These are phyloP conservation scores for Clistopyga incitator DNA, from an alignment of 2,888 invertebrate species.

Conservation along the genomic window DNA sequence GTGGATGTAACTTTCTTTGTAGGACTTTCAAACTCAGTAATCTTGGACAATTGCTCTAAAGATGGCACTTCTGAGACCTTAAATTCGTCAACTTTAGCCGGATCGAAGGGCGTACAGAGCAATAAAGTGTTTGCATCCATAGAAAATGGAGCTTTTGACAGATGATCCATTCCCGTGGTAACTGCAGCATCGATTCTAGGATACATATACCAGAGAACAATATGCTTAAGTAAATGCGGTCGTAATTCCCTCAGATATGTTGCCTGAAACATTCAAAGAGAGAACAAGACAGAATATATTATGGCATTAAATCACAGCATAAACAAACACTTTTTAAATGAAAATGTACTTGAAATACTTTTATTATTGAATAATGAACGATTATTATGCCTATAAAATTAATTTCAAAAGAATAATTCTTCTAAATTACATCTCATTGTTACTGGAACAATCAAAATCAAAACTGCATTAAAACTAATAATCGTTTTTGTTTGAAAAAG, in stretches of 20 bases:
- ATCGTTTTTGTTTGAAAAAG: too few species aligned
- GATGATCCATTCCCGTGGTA: constrained; percentile 97
- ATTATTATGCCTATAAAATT: background rate
- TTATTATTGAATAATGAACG: too few species aligned
- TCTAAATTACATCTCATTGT: background rate
- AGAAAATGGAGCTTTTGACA: constrained; percentile 99
- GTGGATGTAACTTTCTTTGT: too few species aligned
- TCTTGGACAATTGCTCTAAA: constrained; percentile 86
- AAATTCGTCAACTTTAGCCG: constrained; percentile 89
- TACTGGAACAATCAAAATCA: background rate
- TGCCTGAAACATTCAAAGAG: constrained; percentile 84
- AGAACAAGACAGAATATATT: constrained; percentile 41
- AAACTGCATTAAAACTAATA: background rate
- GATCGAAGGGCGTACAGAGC: constrained; percentile 94
- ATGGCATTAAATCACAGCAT: too few species aligned
- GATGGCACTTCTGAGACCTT: constrained; percentile 91
- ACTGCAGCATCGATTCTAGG: constrained; percentile 98
- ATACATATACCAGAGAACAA: constrained; percentile 95
- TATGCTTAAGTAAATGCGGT: constrained; percentile 90
- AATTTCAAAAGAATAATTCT: background rate
- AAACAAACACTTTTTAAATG: background rate
- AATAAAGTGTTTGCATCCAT: constrained; percentile 99
- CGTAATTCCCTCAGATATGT: constrained; percentile 86
- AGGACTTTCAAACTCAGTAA: too few species aligned
- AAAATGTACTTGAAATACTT: too few species aligned